phyloP scores from a whole-genome alignment of 2,888 invertebrate genomes.

The Troilus luridus region DNA sequence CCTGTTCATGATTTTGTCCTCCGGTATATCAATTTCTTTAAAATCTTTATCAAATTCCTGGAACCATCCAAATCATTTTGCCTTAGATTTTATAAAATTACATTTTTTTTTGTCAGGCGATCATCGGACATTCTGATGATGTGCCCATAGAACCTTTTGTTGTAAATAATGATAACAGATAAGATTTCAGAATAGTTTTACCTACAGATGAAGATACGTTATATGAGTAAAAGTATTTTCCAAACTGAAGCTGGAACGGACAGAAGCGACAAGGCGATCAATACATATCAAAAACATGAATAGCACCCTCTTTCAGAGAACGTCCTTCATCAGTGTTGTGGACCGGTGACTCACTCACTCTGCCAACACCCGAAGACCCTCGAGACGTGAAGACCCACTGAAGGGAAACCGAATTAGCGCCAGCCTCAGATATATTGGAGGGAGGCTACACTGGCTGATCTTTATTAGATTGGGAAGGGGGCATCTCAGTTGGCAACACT shows the following conservation, averaged over 20 bases:
- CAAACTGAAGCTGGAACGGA: neutral
- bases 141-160: no score
- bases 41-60: no score
- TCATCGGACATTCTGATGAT: no score
- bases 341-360: conserved; percentile 24
- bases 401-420: conserved; percentile 5
- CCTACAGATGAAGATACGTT: no score
- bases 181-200: no score
- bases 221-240: neutral
- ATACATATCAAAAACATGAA: conserved; percentile 34
- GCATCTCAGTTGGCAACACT: neutral
- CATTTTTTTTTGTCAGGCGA: no score
- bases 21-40: no score
- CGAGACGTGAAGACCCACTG: neutral
- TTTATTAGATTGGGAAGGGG: conserved; percentile 11
- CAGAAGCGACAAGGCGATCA: neutral
- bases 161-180: no score
- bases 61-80: no score
- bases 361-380: neutral
- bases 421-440: neutral
- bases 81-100: no score
- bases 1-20: no score
- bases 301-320: neutral
- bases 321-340: neutral
- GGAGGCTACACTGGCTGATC: neutral